Evolutionary conservation across 2,797 vertebrate species (phyloP).

Genomic region (Sebastolobus altivelis): DNA sequence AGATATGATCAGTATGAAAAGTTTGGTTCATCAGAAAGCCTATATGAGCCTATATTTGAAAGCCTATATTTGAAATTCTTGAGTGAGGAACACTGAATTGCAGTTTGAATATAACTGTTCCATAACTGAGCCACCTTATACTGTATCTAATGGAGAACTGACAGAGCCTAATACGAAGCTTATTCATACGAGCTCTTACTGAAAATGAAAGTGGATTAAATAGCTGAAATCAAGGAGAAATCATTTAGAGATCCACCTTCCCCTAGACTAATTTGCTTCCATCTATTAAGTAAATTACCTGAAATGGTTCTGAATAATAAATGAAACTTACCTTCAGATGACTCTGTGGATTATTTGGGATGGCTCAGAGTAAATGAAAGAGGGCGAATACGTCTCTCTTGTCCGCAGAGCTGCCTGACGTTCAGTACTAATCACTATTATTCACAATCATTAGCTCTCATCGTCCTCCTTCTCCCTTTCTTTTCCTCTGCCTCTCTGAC

Average conservation of each 20-base stretch:
- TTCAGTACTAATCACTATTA: slow-evolving; percentile 24
- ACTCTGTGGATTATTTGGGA: slow-evolving; percentile 12
- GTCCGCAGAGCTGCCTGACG: slow-evolving; percentile 16
- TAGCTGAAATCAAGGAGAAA: background rate
- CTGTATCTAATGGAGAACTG: no score
- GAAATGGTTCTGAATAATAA: slow-evolving; percentile 37
- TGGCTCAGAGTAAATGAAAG: slow-evolving; percentile 11
- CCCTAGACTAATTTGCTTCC: slow-evolving; percentile 5
- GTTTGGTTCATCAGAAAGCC: no score
- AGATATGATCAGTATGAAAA: no score
- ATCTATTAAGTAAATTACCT: slow-evolving; percentile 8
- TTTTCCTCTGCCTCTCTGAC: slow-evolving; percentile 13
- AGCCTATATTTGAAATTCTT: no score
- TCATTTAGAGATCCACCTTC: background rate
- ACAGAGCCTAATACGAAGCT: no score
- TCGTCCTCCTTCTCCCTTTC: slow-evolving; percentile 1
- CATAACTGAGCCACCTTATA: no score
- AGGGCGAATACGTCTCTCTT: slow-evolving; percentile 20
- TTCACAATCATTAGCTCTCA: slow-evolving; percentile 20
- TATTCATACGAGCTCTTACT: background rate
- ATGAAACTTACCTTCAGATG: slow-evolving; percentile 54
- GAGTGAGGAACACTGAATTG: no score
- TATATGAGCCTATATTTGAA: no score
- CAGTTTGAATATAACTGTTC: no score
- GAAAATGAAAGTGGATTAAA: slow-evolving; percentile 18